Percentiles rank a stretch among this genome's conserved stretches.
Conservation (phyloP, 37 sponge, comb jelly and placozoan genomes). For the Halisarca cf. caerulea region DNA sequence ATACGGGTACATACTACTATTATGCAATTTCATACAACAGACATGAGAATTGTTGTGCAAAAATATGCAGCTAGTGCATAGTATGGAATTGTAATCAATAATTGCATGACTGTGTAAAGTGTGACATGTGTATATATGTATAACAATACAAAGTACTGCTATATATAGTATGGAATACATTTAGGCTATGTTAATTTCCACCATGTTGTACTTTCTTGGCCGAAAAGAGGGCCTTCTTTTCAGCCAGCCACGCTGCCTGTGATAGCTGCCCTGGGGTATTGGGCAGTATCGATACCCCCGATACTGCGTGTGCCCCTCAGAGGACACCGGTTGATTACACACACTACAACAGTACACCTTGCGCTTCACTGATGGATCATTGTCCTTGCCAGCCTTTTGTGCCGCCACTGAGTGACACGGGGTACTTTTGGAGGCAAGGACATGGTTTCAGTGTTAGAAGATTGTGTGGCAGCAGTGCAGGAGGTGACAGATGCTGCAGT, state of each 20-base stretch:
- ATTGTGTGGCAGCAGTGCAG: too few relatives aligned
- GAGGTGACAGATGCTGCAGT: too few relatives aligned
- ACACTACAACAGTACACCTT: conserved; percentile 32
- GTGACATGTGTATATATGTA: too few relatives aligned
- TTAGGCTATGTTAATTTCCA: too few relatives aligned
- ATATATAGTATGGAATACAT: too few relatives aligned
- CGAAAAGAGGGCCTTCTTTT: neutral
- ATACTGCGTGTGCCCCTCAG: conserved; percentile 45
- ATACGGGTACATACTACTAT: neutral
- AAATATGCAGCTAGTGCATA: too few relatives aligned
- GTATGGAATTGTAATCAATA: too few relatives aligned
- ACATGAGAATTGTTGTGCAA: neutral
- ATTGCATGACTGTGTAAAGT: too few relatives aligned
- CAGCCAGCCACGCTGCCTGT: conserved; percentile 25
- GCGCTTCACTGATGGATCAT: neutral
- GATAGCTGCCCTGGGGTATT: conserved; percentile 35
- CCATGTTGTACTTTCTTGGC: too few relatives aligned
- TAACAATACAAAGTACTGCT: too few relatives aligned
- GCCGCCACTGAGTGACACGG: conserved; percentile 7
- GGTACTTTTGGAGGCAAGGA: too few relatives aligned
- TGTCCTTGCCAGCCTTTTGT: conserved; percentile 10
- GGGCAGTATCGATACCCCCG: conserved; percentile 43
- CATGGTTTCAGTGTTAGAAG: too few relatives aligned
- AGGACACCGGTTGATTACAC: conserved; percentile 34
- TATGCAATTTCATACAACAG: neutral